phyloP scores from a whole-genome alignment of 2,888 invertebrate genomes.

The Melanophora roralis region DNA sequence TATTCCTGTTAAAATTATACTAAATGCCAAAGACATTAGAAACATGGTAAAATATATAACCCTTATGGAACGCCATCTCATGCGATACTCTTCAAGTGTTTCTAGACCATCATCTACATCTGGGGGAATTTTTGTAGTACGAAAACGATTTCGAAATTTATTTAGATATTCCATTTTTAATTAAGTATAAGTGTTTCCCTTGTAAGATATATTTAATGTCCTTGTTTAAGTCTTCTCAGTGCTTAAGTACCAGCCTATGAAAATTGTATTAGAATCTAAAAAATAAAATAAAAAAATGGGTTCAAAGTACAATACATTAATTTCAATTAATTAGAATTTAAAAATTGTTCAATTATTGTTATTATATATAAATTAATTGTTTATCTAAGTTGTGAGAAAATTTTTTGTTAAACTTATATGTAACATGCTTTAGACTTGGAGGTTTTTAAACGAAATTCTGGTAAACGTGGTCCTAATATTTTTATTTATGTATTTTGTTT shows the following conservation, averaged over 20 bases:
- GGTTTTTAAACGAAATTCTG: too few species aligned
- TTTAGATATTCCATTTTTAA: constrained; percentile 65
- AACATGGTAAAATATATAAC: constrained; percentile 94
- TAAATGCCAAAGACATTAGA: constrained; percentile 91
- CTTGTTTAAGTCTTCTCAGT: background rate
- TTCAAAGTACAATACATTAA: background rate
- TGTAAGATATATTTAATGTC: background rate
- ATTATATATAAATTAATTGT: too few species aligned
- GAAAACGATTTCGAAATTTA: constrained; percentile 65
- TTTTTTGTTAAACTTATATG: too few species aligned
- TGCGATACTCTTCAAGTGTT: constrained; percentile 81
- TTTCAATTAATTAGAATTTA: background rate
- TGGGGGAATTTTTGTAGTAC: constrained; percentile 68
- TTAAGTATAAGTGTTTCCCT: background rate
- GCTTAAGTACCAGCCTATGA: background rate
- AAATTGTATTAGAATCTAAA: constrained; percentile 18
- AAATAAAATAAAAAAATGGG: background rate
- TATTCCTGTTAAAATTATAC: constrained; percentile 90
- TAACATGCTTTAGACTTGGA: too few species aligned
- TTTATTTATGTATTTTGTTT: too few species aligned
- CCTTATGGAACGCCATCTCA: constrained; percentile 88
- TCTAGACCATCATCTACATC: constrained; percentile 80
- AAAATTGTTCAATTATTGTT: background rate
- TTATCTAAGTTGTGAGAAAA: too few species aligned
- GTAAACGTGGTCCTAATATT: too few species aligned